Conservation (phyloP, 2,888 invertebrate genomes). For the Lepidonotus clava region DNA sequence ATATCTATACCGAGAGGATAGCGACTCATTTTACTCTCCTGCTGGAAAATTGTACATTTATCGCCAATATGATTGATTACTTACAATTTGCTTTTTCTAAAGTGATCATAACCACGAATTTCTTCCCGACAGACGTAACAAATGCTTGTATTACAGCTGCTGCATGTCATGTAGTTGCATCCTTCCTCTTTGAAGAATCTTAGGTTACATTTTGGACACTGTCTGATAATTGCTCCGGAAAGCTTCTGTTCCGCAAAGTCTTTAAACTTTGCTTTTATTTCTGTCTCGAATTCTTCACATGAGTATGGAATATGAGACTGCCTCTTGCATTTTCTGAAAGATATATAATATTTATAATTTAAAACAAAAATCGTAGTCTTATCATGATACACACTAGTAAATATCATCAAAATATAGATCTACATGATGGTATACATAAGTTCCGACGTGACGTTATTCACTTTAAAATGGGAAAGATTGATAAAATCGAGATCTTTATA, state of each 20-base stretch:
- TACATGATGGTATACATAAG: too few relatives aligned
- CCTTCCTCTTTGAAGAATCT: slow-evolving; percentile 19
- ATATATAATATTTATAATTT: neutral
- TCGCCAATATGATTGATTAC: neutral
- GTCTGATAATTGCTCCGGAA: neutral
- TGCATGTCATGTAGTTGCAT: slow-evolving; percentile 15
- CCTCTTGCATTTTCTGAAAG: slow-evolving; percentile 11
- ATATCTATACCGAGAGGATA: too few relatives aligned
- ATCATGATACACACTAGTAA: too few relatives aligned
- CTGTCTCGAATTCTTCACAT: neutral
- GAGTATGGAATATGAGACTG: neutral
- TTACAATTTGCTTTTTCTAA: neutral
- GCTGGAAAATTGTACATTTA: too few relatives aligned
- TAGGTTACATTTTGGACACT: neutral
- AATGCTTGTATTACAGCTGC: neutral
- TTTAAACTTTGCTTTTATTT: neutral
- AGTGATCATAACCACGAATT: neutral
- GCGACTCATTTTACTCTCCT: too few relatives aligned
- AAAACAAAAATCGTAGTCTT: too few relatives aligned
- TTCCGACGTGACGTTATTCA: too few relatives aligned
- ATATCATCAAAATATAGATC: too few relatives aligned
- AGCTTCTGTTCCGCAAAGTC: neutral
- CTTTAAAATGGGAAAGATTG: too few relatives aligned
- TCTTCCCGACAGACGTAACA: slow-evolving; percentile 6
- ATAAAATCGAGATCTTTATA: too few relatives aligned